These are phyloP conservation scores for Mimumesa dahlbomi DNA, from an alignment of 2,888 invertebrate genomes.

Conservation along the genomic window DNA sequence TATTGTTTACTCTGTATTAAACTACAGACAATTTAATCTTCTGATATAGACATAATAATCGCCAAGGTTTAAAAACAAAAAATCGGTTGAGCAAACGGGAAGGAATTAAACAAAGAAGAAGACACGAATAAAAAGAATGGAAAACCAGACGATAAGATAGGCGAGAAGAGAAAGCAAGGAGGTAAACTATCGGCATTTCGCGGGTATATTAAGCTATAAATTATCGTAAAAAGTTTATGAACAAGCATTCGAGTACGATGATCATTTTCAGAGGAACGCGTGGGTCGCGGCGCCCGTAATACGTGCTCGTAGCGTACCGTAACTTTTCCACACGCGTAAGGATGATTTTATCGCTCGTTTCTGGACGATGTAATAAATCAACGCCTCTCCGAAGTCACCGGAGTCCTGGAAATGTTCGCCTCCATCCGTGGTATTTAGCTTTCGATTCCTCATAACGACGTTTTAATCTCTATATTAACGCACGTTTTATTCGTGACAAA, in stretches of 20 bases:
- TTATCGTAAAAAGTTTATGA: conserved; percentile 49
- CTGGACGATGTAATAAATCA: conserved; percentile 43
- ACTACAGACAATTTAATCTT: too few species aligned
- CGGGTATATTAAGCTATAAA: conserved; percentile 46
- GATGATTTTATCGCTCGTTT: conserved; percentile 44
- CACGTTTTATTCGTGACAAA: too few species aligned
- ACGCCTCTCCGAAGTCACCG: conserved; percentile 26
- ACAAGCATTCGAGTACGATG: conserved; percentile 37
- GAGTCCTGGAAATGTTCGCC: conserved; percentile 23
- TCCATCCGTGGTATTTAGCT: not conserved
- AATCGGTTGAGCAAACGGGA: too few species aligned
- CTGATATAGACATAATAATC: too few species aligned
- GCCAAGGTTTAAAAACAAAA: too few species aligned
- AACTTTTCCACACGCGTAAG: conserved; percentile 39
- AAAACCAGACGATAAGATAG: too few species aligned
- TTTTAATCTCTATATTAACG: not conserved
- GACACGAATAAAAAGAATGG: too few species aligned
- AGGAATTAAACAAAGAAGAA: too few species aligned
- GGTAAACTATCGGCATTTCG: conserved; percentile 27
- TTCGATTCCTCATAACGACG: conserved; percentile 18
- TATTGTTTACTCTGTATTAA: too few species aligned
- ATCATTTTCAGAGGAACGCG: conserved; percentile 30
- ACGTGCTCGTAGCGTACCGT: conserved; percentile 31
- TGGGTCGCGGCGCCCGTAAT: conserved; percentile 49
- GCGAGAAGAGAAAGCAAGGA: conserved; percentile 18